Percentiles rank a stretch among this genome's conserved stretches.
phyloP scores from a whole-genome alignment of 2,888 invertebrate species.

The Eilema sororculum region DNA sequence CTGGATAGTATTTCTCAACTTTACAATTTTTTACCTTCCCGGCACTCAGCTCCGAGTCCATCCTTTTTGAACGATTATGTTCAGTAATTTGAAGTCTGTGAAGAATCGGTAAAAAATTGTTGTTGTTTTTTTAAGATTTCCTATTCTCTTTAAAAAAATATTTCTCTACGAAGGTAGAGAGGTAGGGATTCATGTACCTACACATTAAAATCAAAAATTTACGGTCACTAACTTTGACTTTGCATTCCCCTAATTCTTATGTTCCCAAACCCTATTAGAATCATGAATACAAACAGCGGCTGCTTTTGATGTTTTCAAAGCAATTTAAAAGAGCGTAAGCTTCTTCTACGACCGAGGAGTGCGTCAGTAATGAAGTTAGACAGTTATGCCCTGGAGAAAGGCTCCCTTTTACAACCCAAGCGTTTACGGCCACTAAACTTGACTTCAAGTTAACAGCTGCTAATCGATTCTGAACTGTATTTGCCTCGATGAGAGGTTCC shows the following conservation, averaged over 20 bases:
- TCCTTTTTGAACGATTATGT: too few relatives aligned
- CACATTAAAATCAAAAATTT: slow-evolving; percentile 11
- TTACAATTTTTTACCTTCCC: too few relatives aligned
- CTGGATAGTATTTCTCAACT: too few relatives aligned
- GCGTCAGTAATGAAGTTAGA: slow-evolving; percentile 72
- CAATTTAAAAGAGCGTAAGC: slow-evolving; percentile 52
- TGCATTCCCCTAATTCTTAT: slow-evolving; percentile 19
- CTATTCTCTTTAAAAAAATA: neutral
- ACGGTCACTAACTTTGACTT: slow-evolving; percentile 12
- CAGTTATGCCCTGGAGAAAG: slow-evolving; percentile 65
- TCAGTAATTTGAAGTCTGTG: too few relatives aligned
- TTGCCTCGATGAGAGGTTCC: slow-evolving; percentile 54
- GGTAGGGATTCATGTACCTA: neutral
- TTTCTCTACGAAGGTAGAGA: neutral
- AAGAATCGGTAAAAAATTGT: neutral
- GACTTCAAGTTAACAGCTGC: slow-evolving; percentile 67
- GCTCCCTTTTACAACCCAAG: slow-evolving; percentile 67
- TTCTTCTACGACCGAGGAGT: slow-evolving; percentile 45
- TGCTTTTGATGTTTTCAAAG: slow-evolving; percentile 46
- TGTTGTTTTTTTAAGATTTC: neutral
- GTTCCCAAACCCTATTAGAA: slow-evolving; percentile 19
- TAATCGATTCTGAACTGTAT: slow-evolving; percentile 66
- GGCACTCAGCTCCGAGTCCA: too few relatives aligned
- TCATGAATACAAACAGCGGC: slow-evolving; percentile 21
- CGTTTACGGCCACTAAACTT: slow-evolving; percentile 77